A percentile compares a stretch with the other conserved stretches of the same genome.
phyloP scores from a whole-genome alignment of 2,797 vertebrate genomes.

The Anolis apletophallus region DNA sequence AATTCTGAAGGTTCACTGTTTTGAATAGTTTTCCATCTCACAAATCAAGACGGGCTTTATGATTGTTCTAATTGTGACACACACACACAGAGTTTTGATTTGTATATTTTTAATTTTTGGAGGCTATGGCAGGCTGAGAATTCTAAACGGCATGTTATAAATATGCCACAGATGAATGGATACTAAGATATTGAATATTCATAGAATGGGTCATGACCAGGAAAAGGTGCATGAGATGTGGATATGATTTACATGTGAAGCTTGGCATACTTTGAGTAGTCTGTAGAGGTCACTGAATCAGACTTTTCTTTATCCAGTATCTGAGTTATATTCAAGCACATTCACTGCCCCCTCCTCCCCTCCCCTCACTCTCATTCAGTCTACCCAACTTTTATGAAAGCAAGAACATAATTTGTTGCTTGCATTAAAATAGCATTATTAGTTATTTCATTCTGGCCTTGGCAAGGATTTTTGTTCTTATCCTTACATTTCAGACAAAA shows the following conservation, averaged over 20 bases:
- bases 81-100: no score
- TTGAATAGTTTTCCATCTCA: no score
- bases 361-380: not conserved
- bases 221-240: not conserved
- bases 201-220: not conserved
- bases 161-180: not conserved
- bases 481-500: constrained; percentile 11
- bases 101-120: no score
- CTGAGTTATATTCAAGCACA: not conserved
- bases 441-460: not conserved
- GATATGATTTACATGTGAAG: not conserved
- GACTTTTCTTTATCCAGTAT: not conserved
- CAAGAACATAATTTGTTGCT: not conserved
- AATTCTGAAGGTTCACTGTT: no score
- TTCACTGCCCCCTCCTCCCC: not conserved
- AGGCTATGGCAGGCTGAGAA: no score
- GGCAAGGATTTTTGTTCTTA: not conserved
- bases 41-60: no score
- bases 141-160: no score
- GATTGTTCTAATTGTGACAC: no score
- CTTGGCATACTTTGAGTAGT: not conserved
- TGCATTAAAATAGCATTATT: not conserved
- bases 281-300: not conserved
- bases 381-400: not conserved
- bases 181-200: not conserved